phyloP scores from a whole-genome alignment of 1,140 invertebrate genomes.

The Bombus vancouverensis region DNA sequence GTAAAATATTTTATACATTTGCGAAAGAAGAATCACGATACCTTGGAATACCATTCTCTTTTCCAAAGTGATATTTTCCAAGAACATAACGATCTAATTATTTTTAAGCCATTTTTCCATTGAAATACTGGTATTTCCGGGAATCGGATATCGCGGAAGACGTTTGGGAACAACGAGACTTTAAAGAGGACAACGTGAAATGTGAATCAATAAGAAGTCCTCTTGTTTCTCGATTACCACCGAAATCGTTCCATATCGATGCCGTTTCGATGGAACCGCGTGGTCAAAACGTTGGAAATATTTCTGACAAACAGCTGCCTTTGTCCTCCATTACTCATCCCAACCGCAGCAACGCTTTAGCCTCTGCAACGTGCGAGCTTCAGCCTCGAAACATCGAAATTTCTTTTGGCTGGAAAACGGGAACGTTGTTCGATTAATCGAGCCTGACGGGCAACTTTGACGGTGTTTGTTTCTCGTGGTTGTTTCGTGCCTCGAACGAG shows the following conservation, averaged over 20 bases:
- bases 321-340: conserved; percentile 27
- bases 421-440: conserved; percentile 37
- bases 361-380: background rate
- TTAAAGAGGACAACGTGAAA: background rate
- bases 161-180: background rate
- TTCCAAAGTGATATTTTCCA: background rate
- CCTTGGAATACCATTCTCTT: background rate
- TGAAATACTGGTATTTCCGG: background rate
- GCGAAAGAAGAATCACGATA: background rate
- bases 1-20: background rate
- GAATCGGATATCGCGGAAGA: background rate
- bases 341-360: background rate
- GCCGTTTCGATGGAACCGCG: background rate
- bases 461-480: background rate
- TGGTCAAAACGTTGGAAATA: background rate
- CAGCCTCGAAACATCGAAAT: background rate
- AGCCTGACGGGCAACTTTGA: conserved; percentile 5
- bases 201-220: too few relatives aligned
- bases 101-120: background rate
- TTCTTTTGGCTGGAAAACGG: conserved; percentile 4
- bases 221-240: background rate
- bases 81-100: background rate
- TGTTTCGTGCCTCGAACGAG: conserved; percentile 18
- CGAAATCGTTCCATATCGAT: background rate
- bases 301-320: background rate